Conservation (phyloP, 2,113 vertebrate genomes). For the Oryctolagus cuniculus region DNA sequence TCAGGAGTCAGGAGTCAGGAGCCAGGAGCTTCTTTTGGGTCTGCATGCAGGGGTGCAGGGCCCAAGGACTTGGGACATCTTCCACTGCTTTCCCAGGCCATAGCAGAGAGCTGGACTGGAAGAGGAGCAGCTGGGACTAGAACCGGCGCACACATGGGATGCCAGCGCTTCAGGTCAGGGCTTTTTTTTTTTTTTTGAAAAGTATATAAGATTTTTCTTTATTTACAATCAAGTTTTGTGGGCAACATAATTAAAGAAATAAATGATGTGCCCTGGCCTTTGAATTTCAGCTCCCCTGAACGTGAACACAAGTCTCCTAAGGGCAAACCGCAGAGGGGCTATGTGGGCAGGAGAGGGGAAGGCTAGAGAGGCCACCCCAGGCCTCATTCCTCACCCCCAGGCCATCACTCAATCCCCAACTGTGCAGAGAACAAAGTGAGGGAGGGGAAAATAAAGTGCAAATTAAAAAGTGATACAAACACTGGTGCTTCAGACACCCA, state of each 20-base stretch:
- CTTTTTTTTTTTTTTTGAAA: too few species aligned
- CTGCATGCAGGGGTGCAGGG: too few species aligned
- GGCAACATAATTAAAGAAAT: conserved; percentile 90
- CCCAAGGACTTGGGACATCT: too few species aligned
- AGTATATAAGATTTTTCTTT: conserved; percentile 87
- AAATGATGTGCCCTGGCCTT: conserved; percentile 84
- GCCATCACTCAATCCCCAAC: conserved; percentile 52
- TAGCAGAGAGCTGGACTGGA: too few species aligned
- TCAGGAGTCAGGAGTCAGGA: too few species aligned
- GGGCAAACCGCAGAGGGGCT: conserved; percentile 10
- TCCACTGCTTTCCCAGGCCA: too few species aligned
- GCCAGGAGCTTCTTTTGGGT: too few species aligned
- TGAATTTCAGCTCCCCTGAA: conserved; percentile 67
- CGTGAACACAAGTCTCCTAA: conserved; percentile 67
- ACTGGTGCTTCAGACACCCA: conserved; percentile 79
- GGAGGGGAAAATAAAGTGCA: conserved; percentile 90
- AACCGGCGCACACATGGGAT: too few species aligned
- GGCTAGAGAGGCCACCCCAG: not conserved
- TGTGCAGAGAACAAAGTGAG: conserved; percentile 60
- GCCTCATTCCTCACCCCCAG: not conserved
- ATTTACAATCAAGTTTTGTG: conserved; percentile 89
- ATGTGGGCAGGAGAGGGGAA: not conserved
- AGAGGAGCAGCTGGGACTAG: too few species aligned
- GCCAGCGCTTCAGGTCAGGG: too few species aligned
- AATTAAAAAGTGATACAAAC: conserved; percentile 86